Base-by-base conservation (phyloP, 2,797 vertebrate species). In the Anas bernieri region DNA sequence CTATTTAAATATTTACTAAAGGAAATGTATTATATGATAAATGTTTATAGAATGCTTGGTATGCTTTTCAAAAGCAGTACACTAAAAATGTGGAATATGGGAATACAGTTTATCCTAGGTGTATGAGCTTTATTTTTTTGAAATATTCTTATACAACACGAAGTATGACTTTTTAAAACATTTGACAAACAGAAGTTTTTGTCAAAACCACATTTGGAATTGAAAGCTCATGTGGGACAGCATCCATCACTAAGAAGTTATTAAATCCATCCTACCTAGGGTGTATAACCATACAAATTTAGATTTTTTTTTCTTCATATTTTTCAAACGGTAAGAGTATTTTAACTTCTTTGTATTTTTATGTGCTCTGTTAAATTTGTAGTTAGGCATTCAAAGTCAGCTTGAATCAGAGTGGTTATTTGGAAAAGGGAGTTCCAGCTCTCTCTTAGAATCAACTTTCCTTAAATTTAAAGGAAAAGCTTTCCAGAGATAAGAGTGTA, bases 1-100 rank as follows among this genome's bases (percentile, higher is more conserved):
- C 63, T 85, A 52, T 77, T 91, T 90, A 90, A 95, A 93, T 95
- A 96, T 96, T 97, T 96, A 84, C 94, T 74, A 58, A 83, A 86
- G 94, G 92, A 97, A 97, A 92, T 64, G 41, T 64, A 93, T 95
- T 66, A 43, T 83, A 88, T 54, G 88, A 66, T 67, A 92, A 91
- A 93, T 35, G 35, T 94, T 94, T 88, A 86, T 26, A 88, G 74
- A 94, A 91, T 86, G 52, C 55, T 76, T 12, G 41, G 15, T 37
- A 86, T 52, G 69, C 52, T 88, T 82, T 66, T 70, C 52, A 76
- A 86, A 88, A 80, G 77, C 56, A 77, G 33, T 39, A 31, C 37
- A 26, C 30, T 86, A 30, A 82, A 90, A 28, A 12, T 12, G 50
- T 55, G 75, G 68, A 80, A 31, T 64, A 93, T 88, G 20, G 50